Evolutionary conservation across 2,888 invertebrate species (phyloP), one percentile per base, ranked within the genome.

Genomic region (Drosophila borealis): DNA sequence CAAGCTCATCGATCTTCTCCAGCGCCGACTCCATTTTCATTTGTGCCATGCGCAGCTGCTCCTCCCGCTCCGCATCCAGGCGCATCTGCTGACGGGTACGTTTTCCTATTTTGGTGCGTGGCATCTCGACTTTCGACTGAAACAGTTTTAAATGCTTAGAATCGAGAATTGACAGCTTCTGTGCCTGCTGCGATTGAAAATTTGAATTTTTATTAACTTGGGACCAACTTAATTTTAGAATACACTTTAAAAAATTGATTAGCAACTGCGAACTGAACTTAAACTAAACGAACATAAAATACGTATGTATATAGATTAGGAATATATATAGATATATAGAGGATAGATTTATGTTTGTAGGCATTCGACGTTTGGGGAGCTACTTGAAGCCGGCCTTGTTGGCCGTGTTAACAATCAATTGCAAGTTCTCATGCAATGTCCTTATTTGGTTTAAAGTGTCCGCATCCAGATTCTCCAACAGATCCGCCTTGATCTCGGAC

Each of bases 361-460:
- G 29, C 5, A 10, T 13, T 3, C 8, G 3, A 1, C 33, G 5
- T 13, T 6, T 10, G 33, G 45, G 8, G 0, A 29, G 29, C 65
- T 75, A 88, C 21, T 88, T 88, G 1, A 86, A 46, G 45, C 67
- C 78, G n/a, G 74, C 76, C 65, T 87, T 83, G 69, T 81, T 86
- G 51, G 89, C 92, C 71, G 89, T 85, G 45, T 84, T 88, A 79
- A 92, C 90, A 49, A 92, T 90, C 51, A 91, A 71, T 70, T 92
- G 89, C 59, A 92, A 67, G 69, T 92, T 92, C 4, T 87, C 85
- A 68, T 92, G 92, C 61, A 93, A 66, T 10, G 91, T 90, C 70
- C 82, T 90, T 11, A 93, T 91, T 75, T 93, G 92, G 39, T 78
- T 79, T 0, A 92, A 63, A 0, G 92, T 92, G 10, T 89, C 88